These are phyloP conservation scores for Okapia johnstoni DNA, from an alignment of 2,113 vertebrate species.

Conservation along the genomic window DNA sequence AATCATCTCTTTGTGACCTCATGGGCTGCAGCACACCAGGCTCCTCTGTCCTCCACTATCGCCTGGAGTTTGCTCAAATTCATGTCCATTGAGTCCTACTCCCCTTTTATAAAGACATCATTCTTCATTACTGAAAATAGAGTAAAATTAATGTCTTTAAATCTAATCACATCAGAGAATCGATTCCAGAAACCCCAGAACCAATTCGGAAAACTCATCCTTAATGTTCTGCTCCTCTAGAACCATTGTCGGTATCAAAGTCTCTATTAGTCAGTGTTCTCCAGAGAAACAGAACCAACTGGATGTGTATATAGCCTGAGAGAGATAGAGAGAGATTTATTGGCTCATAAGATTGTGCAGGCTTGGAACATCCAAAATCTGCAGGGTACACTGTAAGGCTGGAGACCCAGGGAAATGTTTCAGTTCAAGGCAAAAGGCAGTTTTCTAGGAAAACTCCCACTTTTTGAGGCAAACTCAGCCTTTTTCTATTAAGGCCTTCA, in stretches of 20 bases:
- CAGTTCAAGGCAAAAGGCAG: background rate
- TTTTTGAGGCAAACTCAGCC: background rate
- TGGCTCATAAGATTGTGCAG: background rate
- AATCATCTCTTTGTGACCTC: background rate
- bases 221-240: background rate
- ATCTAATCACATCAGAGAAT: background rate
- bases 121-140: background rate
- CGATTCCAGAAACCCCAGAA: background rate
- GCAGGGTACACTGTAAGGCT: background rate
- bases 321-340: background rate
- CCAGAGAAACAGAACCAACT: background rate
- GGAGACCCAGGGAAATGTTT: background rate
- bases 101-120: background rate
- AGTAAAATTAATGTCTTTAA: background rate
- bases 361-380: background rate
- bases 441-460: background rate
- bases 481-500: background rate
- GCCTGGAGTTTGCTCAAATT: background rate
- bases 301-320: background rate
- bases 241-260: background rate
- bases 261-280: background rate
- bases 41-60: background rate
- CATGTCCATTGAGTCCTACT: background rate
- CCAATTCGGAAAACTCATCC: background rate
- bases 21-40: background rate